These are phyloP conservation scores for Tholera decimalis DNA, from an alignment of 2,888 invertebrate genomes.

Conservation along the genomic window DNA sequence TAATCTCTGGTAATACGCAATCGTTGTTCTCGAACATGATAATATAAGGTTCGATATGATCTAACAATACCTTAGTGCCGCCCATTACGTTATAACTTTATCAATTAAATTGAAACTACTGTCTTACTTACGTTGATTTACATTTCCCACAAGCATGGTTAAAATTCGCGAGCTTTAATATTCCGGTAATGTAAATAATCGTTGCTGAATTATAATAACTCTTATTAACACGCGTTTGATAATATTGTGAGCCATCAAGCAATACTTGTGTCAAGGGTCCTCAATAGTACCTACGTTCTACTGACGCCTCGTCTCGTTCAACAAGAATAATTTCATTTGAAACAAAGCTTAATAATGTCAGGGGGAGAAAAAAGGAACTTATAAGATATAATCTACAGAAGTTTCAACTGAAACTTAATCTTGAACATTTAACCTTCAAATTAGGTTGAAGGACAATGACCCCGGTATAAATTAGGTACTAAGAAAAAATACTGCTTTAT, in stretches of 20 bases:
- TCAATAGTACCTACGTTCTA: slow-evolving; percentile 20
- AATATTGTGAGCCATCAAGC: slow-evolving; percentile 33
- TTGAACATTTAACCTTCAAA: slow-evolving; percentile 17
- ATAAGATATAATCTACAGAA: slow-evolving; percentile 18
- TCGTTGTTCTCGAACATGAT: slow-evolving; percentile 26
- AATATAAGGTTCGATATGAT: slow-evolving; percentile 40
- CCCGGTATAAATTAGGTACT: slow-evolving; percentile 7
- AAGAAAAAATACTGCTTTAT: slow-evolving; percentile 11
- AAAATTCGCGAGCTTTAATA: slow-evolving; percentile 38
- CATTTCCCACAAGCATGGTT: slow-evolving; percentile 46
- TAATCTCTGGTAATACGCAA: slow-evolving; percentile 46
- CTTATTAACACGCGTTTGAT: slow-evolving; percentile 28
- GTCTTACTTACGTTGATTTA: slow-evolving; percentile 49
- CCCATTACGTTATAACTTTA: slow-evolving; percentile 49
- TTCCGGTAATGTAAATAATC: slow-evolving; percentile 27
- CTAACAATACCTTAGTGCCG: slow-evolving; percentile 42
- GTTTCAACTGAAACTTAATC: slow-evolving; percentile 14
- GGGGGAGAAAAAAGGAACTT: slow-evolving; percentile 8
- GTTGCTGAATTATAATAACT: slow-evolving; percentile 11
- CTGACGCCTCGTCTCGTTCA: slow-evolving; percentile 12
- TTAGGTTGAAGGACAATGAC: slow-evolving; percentile 29
- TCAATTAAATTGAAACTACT: slow-evolving; percentile 52
- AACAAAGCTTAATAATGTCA: slow-evolving; percentile 21
- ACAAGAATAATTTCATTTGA: slow-evolving; percentile 16
- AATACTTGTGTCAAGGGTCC: slow-evolving; percentile 9